Percentiles rank a stretch among this genome's conserved stretches.
Evolutionary conservation across 2,888 invertebrate genomes (phyloP).

Genomic region (Brachypalpus laphriformis): DNA sequence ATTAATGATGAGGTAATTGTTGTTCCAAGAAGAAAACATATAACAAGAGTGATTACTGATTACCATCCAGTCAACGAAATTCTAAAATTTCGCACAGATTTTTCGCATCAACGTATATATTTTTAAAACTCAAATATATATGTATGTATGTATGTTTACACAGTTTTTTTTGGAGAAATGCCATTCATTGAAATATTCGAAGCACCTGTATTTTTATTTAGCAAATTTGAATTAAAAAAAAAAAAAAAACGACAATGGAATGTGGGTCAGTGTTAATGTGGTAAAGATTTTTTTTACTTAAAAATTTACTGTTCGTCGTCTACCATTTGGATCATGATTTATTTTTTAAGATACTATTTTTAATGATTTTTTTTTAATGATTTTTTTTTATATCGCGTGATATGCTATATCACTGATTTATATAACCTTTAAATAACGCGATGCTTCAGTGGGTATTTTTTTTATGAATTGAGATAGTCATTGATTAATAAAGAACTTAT

Average conservation of each 20-base stretch:
- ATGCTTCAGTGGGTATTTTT: constrained; percentile 2
- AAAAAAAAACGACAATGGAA: constrained; percentile 19
- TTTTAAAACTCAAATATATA: background rate
- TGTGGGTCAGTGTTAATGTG: constrained; percentile 59
- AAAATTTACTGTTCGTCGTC: background rate
- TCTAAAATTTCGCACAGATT: background rate
- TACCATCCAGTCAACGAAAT: constrained; percentile 6
- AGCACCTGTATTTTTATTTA: constrained; percentile 46
- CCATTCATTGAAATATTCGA: background rate
- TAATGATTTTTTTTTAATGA: background rate
- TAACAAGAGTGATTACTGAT: constrained; percentile 6
- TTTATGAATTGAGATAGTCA: constrained; percentile 23
- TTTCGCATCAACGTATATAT: background rate
- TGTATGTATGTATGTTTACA: background rate
- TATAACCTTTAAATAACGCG: constrained; percentile 3
- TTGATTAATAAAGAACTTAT: constrained; percentile 13
- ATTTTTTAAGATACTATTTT: constrained; percentile 29
- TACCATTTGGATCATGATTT: background rate
- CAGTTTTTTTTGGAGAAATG: constrained; percentile 38
- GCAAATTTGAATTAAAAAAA: background rate
- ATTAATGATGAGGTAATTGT: constrained; percentile 70
- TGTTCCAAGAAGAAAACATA: constrained; percentile 18
- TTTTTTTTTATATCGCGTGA: constrained; percentile 22
- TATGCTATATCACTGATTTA: constrained; percentile 27
- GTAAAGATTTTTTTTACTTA: constrained; percentile 11